Conservation (phyloP, 2,113 vertebrate species). For the Chlorocebus sabaeus region DNA sequence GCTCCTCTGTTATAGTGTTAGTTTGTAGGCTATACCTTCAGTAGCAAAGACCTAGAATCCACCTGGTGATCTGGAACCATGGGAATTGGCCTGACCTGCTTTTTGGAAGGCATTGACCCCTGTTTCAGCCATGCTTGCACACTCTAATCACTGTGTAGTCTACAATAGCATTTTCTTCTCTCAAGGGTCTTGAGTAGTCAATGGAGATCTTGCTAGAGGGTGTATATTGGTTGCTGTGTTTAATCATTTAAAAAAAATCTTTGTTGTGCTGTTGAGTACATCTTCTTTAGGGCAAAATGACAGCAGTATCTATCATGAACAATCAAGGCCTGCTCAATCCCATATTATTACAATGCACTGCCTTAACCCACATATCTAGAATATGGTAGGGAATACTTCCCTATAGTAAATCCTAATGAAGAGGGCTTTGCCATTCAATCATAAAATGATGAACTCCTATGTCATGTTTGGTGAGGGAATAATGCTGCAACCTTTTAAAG, state of each 20-base stretch:
- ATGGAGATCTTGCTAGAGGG: not conserved
- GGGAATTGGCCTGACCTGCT: not conserved
- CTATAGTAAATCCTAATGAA: not conserved
- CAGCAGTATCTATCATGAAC: not conserved
- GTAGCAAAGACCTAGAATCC: not conserved
- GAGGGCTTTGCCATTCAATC: not conserved
- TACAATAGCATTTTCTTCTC: not conserved
- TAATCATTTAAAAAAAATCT: not conserved
- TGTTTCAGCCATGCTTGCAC: not conserved
- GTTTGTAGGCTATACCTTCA: not conserved
- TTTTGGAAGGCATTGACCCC: not conserved
- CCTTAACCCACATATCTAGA: not conserved
- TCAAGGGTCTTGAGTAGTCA: not conserved
- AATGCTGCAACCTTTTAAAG: constrained; percentile 27
- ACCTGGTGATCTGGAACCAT: not conserved
- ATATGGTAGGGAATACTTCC: not conserved
- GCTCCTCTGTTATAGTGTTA: not conserved
- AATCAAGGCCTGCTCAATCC: not conserved
- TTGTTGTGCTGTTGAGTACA: not conserved
- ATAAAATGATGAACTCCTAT: not conserved
- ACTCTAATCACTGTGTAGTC: not conserved
- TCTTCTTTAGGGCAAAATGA: not conserved
- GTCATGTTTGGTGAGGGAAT: not conserved
- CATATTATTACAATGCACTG: not conserved
- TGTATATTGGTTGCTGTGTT: not conserved